Base-by-base conservation (phyloP, 2,113 vertebrate species). In the Oceanites oceanicus region DNA sequence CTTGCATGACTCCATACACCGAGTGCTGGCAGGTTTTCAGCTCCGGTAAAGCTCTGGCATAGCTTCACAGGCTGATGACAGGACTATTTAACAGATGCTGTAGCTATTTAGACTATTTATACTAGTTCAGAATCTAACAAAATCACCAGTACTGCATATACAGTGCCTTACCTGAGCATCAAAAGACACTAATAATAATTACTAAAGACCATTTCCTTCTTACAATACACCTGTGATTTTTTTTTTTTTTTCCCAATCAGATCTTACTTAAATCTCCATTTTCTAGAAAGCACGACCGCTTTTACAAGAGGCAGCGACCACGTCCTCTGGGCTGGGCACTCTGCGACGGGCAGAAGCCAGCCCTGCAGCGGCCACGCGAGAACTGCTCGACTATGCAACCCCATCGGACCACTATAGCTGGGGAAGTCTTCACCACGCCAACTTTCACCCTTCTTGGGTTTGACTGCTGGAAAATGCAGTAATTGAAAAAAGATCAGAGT, bases 221-320 rank as follows among this genome's bases (percentile, higher is more conserved):
- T 29, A 66, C 7, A 8, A 53, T 21, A 36, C 0, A 2, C 27
- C 27, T 34, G 21, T 16, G 11, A 1, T 25, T 3, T 29, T 13
- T 56, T 25, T 3, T 29, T 13, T 56, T 56, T 30, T 30, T 20
- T 3, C 13, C 23, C 5, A 3, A 30, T 16, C 36, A 71, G 30
- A 62, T 34, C 42, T 42, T 67, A 32, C 32, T 90, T 55, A 74
- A 62, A 77, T 61, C 26, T 58, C 3, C 3, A n/a, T 68, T 50
- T 75, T 82, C 71, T 38, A 42, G 16, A 49, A 71, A 93, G 59
- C 36, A 34, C 6, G 36, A 19, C 15, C 40, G 29, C 59, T 82
- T 86, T 34, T 34, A 65, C 61, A 30, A 55, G 40, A 52, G 26
- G 42, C 17, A 58, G 52, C 1, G 8, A 67, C 25, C 42, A 40